Base-by-base conservation (phyloP, 2,888 invertebrate species). In the Eubasilissa splendida region DNA sequence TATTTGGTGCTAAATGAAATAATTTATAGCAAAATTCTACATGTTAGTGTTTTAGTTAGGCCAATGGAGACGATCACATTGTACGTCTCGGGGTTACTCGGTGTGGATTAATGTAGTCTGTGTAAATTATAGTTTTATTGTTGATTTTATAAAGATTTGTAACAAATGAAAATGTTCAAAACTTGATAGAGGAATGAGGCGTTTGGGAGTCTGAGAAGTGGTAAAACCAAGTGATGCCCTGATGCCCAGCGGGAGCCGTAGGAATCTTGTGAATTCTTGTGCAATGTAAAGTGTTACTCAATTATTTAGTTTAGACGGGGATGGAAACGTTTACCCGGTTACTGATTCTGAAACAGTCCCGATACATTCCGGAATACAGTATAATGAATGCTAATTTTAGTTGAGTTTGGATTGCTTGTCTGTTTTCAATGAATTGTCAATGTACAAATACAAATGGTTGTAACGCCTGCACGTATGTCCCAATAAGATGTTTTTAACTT, bases 1-100 rank as follows among this genome's bases (percentile, higher is more conserved):
- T 78, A 77, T 84, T 84, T 83, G 84, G 85, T 85, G 85, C 84
- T 85, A 85, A 84, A 77, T 73, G 78, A 81, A 83, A 83, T 84
- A 84, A 80, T 83, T 76, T 80, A 84, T 77, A 77, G 82, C 77
- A 81, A 83, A 84, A 81, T 77, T 83, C 78, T 83, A 83, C 74
- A 70, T 81, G 66, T 83, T 80, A 77, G 74, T 76, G 9, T 59
- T 76, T 80, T 82, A 82, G 81, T 78, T 82, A 83, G 79, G 80
- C 78, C 82, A 78, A 82, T 82, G 65, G 75, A 82, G 60, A 80
- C 75, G 56, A 79, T 79, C 53, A 65, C 77, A 74, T 83, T 82
- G 10, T 83, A 77, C 84, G 82, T 82, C 80, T 74, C 78, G 80
- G 83, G 84, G 83, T 42, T 42, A 42, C 42, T 42, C 42, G 42